Conservation (phyloP, 1,140 invertebrate genomes). For the Microplitis mediator region DNA sequence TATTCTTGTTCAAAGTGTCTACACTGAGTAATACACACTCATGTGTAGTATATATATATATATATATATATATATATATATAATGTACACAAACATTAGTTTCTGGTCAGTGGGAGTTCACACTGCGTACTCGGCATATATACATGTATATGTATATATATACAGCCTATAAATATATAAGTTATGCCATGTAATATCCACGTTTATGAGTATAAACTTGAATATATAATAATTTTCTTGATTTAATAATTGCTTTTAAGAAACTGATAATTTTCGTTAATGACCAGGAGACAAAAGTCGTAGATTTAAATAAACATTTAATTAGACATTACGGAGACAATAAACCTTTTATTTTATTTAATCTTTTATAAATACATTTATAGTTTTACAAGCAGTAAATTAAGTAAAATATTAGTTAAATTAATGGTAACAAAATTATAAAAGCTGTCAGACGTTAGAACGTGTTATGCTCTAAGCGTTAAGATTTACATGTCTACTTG, state of each 20-base stretch:
- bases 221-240: too few species aligned
- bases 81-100: background rate
- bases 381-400: too few species aligned
- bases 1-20: background rate
- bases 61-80: background rate
- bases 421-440: too few species aligned
- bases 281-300: background rate
- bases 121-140: constrained; percentile 9
- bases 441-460: too few species aligned
- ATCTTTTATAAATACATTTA: too few species aligned
- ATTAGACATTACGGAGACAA: too few species aligned
- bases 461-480: too few species aligned
- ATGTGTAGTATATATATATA: background rate
- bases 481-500: too few species aligned
- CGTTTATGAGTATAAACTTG: background rate
- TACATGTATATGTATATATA: constrained; percentile 4
- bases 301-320: too few species aligned
- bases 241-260: too few species aligned
- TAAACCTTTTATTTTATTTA: too few species aligned
- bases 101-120: constrained; percentile 26
- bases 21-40: constrained; percentile 3
- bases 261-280: background rate
- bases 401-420: too few species aligned
- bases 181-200: background rate
- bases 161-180: background rate